A percentile compares a stretch with the other conserved stretches of the same genome.
These are phyloP conservation scores for Lithophane semibrunnea DNA, from an alignment of 2,888 invertebrate genomes.

Conservation along the genomic window DNA sequence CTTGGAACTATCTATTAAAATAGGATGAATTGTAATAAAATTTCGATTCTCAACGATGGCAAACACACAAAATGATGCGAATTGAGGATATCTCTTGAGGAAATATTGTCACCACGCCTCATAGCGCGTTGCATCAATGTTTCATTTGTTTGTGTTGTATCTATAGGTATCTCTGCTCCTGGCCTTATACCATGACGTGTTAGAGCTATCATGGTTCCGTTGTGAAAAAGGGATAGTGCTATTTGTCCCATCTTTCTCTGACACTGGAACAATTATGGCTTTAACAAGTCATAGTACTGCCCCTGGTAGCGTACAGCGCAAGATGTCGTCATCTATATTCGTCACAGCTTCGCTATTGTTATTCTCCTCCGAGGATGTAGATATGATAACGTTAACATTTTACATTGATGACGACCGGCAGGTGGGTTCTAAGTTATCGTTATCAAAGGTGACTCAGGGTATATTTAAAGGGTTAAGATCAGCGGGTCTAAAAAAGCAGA, in stretches of 20 bases:
- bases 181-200: no score
- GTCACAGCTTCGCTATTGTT: conserved; percentile 16
- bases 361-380: not conserved
- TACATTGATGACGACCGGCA: not conserved
- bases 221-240: no score
- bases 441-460: not conserved
- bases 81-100: not conserved
- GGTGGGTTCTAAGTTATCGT: no score
- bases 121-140: not conserved
- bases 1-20: not conserved
- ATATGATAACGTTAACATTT: conserved; percentile 4
- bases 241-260: no score
- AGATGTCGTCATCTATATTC: conserved; percentile 32
- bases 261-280: no score
- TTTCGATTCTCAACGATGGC: not conserved
- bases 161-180: not conserved
- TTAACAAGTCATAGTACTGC: no score
- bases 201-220: no score
- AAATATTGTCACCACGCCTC: not conserved
- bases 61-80: not conserved
- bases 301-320: not conserved
- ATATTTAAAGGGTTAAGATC: not conserved
- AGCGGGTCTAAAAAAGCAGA: no score
- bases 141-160: not conserved
- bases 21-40: not conserved